Conservation (phyloP, 2,113 vertebrate genomes). For the Gorsachius goisagi region DNA sequence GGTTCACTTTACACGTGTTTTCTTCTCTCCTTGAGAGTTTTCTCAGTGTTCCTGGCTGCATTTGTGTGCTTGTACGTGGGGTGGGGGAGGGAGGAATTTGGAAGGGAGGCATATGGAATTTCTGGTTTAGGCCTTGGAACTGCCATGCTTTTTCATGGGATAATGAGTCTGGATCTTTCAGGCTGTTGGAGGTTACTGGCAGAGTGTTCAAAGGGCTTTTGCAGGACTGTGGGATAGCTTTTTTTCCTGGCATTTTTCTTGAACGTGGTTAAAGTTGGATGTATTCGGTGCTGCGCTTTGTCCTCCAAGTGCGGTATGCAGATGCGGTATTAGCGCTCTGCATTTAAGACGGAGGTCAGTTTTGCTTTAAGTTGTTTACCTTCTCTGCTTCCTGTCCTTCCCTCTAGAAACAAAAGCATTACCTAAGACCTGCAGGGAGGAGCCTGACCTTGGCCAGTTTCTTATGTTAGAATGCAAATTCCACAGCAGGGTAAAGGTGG, state of each 20-base stretch:
- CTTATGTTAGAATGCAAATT: not conserved
- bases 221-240: not conserved
- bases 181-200: not conserved
- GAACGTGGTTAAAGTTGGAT: rapidly evolving
- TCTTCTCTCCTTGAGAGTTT: not conserved
- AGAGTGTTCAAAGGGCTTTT: not conserved
- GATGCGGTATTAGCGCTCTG: not conserved
- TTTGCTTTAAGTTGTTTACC: not conserved
- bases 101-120: rapidly evolving
- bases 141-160: not conserved
- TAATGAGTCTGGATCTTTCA: not conserved
- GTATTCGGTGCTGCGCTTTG: not conserved
- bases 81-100: not conserved
- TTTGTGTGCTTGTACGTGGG: not conserved
- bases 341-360: not conserved
- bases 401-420: not conserved
- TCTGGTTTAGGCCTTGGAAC: not conserved
- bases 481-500: not conserved
- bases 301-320: not conserved
- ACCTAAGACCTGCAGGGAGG: not conserved
- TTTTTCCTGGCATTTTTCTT: not conserved
- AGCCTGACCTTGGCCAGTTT: not conserved
- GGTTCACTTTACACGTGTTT: not conserved
- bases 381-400: not conserved
- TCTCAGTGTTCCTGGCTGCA: not conserved